Conservation (phyloP, 2,888 invertebrate genomes). For the Halictus ligatus region DNA sequence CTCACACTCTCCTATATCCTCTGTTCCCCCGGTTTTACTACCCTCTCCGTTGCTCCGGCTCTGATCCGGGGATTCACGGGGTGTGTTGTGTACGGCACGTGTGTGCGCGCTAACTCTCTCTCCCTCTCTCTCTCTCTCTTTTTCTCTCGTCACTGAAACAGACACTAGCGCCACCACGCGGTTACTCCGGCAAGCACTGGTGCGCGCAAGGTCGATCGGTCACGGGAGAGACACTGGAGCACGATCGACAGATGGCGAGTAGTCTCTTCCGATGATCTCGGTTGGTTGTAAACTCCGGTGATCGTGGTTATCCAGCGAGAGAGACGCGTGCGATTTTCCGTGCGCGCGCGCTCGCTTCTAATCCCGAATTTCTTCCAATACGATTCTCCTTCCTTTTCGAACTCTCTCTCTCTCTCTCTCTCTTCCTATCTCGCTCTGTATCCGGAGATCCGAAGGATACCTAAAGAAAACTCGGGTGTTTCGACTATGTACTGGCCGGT, state of each 20-base stretch:
- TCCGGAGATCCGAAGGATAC: background rate
- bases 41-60: conserved; percentile 1
- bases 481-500: background rate
- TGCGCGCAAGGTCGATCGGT: conserved; percentile 37
- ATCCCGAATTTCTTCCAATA: no score
- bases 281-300: no score
- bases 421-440: background rate
- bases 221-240: conserved; percentile 53
- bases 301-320: conserved; percentile 1
- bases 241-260: conserved; percentile 74
- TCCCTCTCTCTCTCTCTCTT: no score
- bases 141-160: conserved; percentile 58
- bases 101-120: no score
- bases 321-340: background rate
- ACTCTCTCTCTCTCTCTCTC: no score
- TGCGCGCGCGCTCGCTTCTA: background rate
- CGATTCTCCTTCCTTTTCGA: no score
- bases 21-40: background rate
- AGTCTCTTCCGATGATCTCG: conserved; percentile 59
- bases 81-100: background rate
- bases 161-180: conserved; percentile 72
- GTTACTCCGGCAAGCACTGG: conserved; percentile 43
- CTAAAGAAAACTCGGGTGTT: background rate
- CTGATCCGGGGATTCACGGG: background rate
- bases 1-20: background rate